phyloP scores from a whole-genome alignment of 2,888 invertebrate genomes.

The Melinaea marsaeus region DNA sequence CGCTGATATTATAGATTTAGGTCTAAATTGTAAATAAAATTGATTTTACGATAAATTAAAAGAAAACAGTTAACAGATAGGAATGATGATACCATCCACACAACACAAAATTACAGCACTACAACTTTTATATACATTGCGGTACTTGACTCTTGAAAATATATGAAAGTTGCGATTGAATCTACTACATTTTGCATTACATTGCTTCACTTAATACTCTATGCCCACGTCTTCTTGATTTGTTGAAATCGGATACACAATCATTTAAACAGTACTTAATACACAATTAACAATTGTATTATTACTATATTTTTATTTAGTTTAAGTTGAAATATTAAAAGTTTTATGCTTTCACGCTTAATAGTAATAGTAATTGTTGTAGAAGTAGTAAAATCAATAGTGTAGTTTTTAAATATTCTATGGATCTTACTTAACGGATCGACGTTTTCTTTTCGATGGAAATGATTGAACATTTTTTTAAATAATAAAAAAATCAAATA shows the following conservation, averaged over 20 bases:
- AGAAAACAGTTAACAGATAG: conserved; percentile 16
- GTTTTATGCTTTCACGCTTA: no score
- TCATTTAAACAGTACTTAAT: background rate
- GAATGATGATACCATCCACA: conserved; percentile 24
- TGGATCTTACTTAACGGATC: no score
- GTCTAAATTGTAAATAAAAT: conserved; percentile 15
- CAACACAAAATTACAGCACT: conserved; percentile 31
- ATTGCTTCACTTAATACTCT: background rate
- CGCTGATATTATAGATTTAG: conserved; percentile 1
- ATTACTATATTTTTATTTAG: no score
- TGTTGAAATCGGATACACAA: background rate
- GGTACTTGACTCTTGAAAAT: conserved; percentile 12
- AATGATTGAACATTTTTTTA: no score
- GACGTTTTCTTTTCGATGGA: no score
- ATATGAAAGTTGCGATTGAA: conserved; percentile 16
- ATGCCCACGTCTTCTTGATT: conserved; percentile 1
- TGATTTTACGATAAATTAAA: conserved; percentile 24
- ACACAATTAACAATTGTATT: background rate
- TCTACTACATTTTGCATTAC: conserved; percentile 26
- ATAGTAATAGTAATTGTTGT: no score
- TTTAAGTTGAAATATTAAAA: no score
- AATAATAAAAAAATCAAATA: no score
- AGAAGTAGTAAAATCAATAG: no score
- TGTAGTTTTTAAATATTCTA: no score
- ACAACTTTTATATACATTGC: conserved; percentile 30